A percentile compares a stretch with the other conserved stretches of the same genome.
phyloP scores from a whole-genome alignment of 2,888 invertebrate species.

The Ornithoptera priamus region DNA sequence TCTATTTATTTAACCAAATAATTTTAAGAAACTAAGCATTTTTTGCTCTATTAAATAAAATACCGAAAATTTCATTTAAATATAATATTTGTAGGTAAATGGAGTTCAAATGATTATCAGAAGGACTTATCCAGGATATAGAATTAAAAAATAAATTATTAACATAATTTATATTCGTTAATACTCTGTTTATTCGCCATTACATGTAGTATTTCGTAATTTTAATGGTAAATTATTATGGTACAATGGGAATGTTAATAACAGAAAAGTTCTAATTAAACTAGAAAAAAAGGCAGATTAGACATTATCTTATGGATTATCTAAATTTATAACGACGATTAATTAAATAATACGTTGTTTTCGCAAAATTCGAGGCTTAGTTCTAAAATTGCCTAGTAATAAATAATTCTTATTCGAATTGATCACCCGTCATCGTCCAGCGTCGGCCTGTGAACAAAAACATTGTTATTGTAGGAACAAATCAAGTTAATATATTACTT shows the following conservation, averaged over 20 bases:
- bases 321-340: constrained; percentile 24
- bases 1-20: constrained; percentile 38
- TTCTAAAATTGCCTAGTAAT: constrained; percentile 28
- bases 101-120: too few species aligned
- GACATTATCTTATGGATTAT: not conserved
- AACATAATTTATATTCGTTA: too few species aligned
- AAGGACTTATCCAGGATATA: too few species aligned
- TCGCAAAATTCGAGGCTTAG: constrained; percentile 16
- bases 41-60: not conserved
- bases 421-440: constrained; percentile 43
- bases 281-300: not conserved
- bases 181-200: not conserved
- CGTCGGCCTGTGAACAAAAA: constrained; percentile 47
- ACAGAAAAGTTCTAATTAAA: not conserved
- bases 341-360: constrained; percentile 11
- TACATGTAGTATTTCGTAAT: not conserved
- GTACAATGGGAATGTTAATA: not conserved
- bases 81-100: not conserved
- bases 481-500: not conserved
- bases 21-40: constrained; percentile 19
- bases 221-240: not conserved
- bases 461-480: constrained; percentile 15
- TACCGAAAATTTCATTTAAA: not conserved
- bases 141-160: too few species aligned
- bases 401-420: constrained; percentile 25